These are phyloP conservation scores for Ethmia dodecea DNA, from an alignment of 2,888 invertebrate species.

Conservation along the genomic window DNA sequence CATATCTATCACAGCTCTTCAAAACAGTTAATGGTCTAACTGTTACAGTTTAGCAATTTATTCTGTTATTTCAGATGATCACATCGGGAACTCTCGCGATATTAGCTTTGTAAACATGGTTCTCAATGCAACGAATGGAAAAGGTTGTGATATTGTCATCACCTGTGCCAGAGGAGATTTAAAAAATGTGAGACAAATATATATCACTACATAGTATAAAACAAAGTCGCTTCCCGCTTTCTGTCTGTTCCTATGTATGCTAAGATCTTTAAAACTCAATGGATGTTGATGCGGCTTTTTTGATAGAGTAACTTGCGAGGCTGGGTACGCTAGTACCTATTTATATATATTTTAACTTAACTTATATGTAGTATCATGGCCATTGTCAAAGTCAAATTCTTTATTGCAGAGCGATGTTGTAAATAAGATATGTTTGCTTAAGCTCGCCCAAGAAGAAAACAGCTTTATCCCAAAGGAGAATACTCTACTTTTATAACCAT, in stretches of 20 bases:
- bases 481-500: too few species aligned
- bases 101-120: conserved; percentile 41
- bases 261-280: background rate
- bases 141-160: conserved; percentile 42
- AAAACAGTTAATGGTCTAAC: background rate
- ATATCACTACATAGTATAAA: background rate
- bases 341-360: background rate
- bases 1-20: background rate
- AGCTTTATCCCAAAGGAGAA: too few species aligned
- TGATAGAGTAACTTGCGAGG: background rate
- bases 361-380: too few species aligned
- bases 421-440: too few species aligned
- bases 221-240: too few species aligned
- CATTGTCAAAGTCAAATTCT: too few species aligned
- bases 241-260: too few species aligned
- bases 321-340: background rate
- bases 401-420: too few species aligned
- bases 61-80: conserved; percentile 30
- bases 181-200: conserved; percentile 35
- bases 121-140: conserved; percentile 29
- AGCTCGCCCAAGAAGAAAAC: too few species aligned
- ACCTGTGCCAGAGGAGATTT: conserved; percentile 33
- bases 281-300: background rate
- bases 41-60: background rate
- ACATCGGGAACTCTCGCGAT: conserved; percentile 49